These are phyloP conservation scores for Shargacucullia verbasci DNA, from an alignment of 2,888 invertebrate species.

Conservation along the genomic window DNA sequence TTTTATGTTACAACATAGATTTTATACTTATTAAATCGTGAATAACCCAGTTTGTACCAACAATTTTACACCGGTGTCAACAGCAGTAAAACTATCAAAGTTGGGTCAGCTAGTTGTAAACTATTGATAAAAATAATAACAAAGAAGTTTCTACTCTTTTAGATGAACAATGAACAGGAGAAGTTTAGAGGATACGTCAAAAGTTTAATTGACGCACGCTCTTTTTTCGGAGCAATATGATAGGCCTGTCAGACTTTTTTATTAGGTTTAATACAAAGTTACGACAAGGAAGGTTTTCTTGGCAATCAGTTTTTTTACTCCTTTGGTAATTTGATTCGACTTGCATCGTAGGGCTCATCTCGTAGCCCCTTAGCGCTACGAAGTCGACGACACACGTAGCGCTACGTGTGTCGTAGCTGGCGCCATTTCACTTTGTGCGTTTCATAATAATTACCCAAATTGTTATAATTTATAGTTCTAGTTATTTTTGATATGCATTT, in stretches of 20 bases:
- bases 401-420: slow-evolving; percentile 40
- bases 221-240: slow-evolving; percentile 7
- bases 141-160: slow-evolving; percentile 17
- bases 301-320: not conserved
- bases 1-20: slow-evolving; percentile 42
- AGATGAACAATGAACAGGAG: slow-evolving; percentile 16
- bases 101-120: slow-evolving; percentile 30
- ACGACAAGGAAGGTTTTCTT: not conserved
- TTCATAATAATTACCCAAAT: slow-evolving; percentile 10
- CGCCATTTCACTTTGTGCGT: slow-evolving; percentile 12
- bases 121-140: slow-evolving; percentile 48
- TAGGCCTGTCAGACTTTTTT: not conserved
- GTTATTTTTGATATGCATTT: too few species aligned
- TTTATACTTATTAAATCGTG: slow-evolving; percentile 20
- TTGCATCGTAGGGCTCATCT: slow-evolving; percentile 5
- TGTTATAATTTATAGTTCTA: not conserved
- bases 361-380: slow-evolving; percentile 27
- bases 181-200: slow-evolving; percentile 19
- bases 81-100: slow-evolving; percentile 28
- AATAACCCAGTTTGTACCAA: slow-evolving; percentile 25
- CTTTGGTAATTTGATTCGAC: not conserved
- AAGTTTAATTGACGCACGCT: slow-evolving; percentile 13
- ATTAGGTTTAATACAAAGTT: not conserved
- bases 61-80: slow-evolving; percentile 31
- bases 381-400: too few species aligned